phyloP scores from a whole-genome alignment of 2,888 invertebrate species.

The Dynastes tityus region DNA sequence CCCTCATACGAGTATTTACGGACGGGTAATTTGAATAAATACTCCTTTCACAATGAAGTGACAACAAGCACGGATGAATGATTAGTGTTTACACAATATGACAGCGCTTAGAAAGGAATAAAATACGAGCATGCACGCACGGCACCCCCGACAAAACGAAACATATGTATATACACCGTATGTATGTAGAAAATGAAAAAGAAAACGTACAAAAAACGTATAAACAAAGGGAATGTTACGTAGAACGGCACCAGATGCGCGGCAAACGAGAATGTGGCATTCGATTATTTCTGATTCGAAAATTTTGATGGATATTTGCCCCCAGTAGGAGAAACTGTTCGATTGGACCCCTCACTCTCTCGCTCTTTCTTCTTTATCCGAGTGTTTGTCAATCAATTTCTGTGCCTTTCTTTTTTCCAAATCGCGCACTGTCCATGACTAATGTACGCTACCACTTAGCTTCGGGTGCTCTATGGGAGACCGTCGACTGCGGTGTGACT shows the following conservation, averaged over 20 bases:
- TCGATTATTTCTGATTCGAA: conserved; percentile 52
- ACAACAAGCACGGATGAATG: conserved; percentile 37
- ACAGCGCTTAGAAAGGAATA: conserved; percentile 37
- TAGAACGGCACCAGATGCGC: conserved; percentile 35
- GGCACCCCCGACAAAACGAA: conserved; percentile 5
- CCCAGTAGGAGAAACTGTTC: conserved; percentile 44
- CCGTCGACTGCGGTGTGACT: conserved; percentile 48
- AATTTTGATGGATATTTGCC: conserved; percentile 51
- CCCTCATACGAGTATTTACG: conserved; percentile 17
- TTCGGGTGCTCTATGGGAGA: conserved; percentile 45
- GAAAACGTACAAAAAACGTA: conserved; percentile 8
- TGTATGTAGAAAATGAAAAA: conserved; percentile 22
- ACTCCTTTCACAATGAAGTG: conserved; percentile 36
- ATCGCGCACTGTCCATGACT: conserved; percentile 48
- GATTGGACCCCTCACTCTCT: conserved; percentile 10
- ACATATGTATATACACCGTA: not conserved
- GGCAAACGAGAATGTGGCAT: conserved; percentile 46
- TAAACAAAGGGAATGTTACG: conserved; percentile 42
- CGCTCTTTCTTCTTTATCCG: conserved; percentile 15
- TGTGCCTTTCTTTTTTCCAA: conserved; percentile 30
- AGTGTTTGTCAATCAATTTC: conserved; percentile 50
- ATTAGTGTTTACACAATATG: conserved; percentile 41
- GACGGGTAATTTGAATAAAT: conserved; percentile 39
- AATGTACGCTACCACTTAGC: conserved; percentile 50
- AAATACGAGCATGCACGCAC: conserved; percentile 3